Evolutionary conservation across 2,113 vertebrate species (phyloP).

Genomic region (Leiothrix lutea): DNA sequence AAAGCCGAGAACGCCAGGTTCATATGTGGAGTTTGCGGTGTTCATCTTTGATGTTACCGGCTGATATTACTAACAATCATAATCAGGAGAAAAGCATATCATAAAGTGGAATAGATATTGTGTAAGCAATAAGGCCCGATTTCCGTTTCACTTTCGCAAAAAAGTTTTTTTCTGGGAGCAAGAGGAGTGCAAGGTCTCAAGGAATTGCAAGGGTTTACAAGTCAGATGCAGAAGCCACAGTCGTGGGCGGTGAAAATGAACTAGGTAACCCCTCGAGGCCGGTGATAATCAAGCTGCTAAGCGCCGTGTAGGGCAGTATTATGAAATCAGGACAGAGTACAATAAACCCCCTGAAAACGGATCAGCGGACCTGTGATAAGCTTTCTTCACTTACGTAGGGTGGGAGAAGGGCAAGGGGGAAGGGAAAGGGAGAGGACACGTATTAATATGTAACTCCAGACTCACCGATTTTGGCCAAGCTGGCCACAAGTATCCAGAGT

Average conservation of each 20-base stretch:
- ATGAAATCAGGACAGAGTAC: conserved; percentile 36
- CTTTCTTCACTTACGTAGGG: neutral
- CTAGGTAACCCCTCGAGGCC: neutral
- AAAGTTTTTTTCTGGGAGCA: neutral
- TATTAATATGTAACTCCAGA: neutral
- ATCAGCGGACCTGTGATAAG: neutral
- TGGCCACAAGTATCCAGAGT: conserved; percentile 87
- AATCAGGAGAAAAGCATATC: neutral
- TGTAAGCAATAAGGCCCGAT: neutral
- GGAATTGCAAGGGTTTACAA: neutral
- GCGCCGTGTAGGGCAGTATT: neutral
- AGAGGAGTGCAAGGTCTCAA: neutral
- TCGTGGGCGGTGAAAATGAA: neutral
- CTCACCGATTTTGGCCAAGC: conserved; percentile 90
- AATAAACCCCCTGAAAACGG: neutral
- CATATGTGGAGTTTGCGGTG: neutral
- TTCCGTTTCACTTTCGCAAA: neutral
- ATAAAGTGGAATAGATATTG: neutral
- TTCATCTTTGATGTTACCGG: neutral
- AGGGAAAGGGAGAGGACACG: neutral
- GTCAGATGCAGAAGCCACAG: neutral
- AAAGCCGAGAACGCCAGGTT: neutral
- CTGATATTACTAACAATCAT: neutral
- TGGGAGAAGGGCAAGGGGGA: neutral
- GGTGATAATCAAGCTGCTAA: neutral